Conservation (phyloP, 2,113 vertebrate species). For the Willisornis vidua region DNA sequence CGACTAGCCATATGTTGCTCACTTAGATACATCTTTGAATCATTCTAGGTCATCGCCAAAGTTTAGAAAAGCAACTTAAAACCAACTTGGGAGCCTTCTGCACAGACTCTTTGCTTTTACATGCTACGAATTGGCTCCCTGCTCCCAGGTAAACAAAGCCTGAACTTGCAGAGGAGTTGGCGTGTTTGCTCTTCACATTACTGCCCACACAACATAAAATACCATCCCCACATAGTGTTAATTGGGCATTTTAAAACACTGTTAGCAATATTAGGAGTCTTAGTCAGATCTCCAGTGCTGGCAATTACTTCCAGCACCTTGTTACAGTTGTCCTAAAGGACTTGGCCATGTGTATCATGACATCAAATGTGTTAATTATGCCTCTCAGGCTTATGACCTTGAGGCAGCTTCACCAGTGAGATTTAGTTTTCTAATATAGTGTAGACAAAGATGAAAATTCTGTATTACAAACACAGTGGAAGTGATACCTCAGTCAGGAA, state of each 20-base stretch:
- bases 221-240: not conserved
- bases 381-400: not conserved
- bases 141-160: not conserved
- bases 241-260: not conserved
- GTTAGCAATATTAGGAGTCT: not conserved
- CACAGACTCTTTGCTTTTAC: not conserved
- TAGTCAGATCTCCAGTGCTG: not conserved
- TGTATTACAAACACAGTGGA: not conserved
- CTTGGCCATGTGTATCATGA: not conserved
- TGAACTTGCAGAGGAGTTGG: not conserved
- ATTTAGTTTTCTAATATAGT: not conserved
- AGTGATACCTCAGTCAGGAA: not conserved
- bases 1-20: constrained; percentile 48
- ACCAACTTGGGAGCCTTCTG: not conserved
- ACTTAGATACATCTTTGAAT: constrained; percentile 53
- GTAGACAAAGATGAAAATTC: not conserved
- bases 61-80: constrained; percentile 64
- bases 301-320: not conserved
- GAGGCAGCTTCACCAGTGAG: not conserved
- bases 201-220: not conserved
- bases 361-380: not conserved
- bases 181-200: not conserved
- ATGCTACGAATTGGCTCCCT: not conserved
- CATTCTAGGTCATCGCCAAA: constrained; percentile 62
- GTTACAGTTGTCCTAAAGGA: not conserved